Percentiles rank a stretch among this genome's conserved stretches.
phyloP scores from a whole-genome alignment of 92 coral and sea anemone species.

The Paragorgia papillata region DNA sequence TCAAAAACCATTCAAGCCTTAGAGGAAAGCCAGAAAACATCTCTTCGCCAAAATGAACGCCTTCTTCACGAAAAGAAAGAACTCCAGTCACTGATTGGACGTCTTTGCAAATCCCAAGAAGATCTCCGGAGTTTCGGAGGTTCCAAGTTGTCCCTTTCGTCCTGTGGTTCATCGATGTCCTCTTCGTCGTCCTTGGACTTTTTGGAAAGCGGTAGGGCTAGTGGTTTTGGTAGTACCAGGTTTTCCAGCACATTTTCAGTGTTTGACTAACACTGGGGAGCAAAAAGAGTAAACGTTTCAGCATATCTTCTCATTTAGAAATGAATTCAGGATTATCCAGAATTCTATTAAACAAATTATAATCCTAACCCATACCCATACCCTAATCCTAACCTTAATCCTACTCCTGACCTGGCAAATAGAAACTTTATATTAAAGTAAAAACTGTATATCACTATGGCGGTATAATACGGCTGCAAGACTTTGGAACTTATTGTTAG shows the following conservation, averaged over 20 bases:
- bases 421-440: too few species aligned
- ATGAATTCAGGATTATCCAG: too few species aligned
- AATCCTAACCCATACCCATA: too few species aligned
- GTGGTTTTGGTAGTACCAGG: neutral
- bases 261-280: neutral
- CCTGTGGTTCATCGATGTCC: constrained; percentile 11
- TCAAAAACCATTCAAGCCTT: constrained; percentile 70
- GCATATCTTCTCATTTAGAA: too few species aligned
- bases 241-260: constrained; percentile 19
- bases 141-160: neutral
- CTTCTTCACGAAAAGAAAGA: constrained; percentile 76
- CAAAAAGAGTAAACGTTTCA: neutral
- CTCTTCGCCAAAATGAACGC: constrained; percentile 81
- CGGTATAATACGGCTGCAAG: too few species aligned
- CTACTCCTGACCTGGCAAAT: too few species aligned
- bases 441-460: too few species aligned
- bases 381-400: too few species aligned
- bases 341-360: too few species aligned
- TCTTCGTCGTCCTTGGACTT: constrained; percentile 1
- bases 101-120: constrained; percentile 55
- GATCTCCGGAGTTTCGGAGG: neutral
- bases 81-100: constrained; percentile 79
- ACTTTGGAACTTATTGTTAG: too few species aligned
- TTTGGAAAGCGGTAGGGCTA: neutral
- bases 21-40: constrained; percentile 79